phyloP scores from a whole-genome alignment of 2,113 vertebrate genomes.

The Porphyrio hochstetteri region DNA sequence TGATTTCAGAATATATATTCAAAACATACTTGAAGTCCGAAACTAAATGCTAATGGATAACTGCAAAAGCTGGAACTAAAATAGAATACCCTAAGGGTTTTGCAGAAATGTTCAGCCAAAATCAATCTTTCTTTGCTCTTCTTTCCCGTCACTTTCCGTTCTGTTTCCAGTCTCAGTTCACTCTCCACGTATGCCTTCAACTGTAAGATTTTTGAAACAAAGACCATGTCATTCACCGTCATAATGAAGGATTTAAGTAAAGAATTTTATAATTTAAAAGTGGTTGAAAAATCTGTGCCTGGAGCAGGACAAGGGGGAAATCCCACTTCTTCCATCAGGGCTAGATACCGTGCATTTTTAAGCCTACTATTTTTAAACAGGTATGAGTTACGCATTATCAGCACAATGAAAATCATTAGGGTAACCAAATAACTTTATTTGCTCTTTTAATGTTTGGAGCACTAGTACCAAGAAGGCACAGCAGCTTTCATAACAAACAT shows the following conservation, averaged over 20 bases:
- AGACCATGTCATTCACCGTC: not conserved
- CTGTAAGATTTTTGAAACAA: not conserved
- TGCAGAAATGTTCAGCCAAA: not conserved
- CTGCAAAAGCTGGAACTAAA: not conserved
- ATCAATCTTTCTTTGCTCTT: not conserved
- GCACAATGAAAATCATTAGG: not conserved
- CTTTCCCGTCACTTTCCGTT: not conserved
- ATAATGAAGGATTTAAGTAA: not conserved
- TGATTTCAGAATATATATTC: not conserved
- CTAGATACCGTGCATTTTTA: not conserved
- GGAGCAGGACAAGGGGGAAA: not conserved
- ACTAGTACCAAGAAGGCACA: conserved; percentile 10
- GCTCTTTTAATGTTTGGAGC: not conserved
- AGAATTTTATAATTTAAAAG: not conserved
- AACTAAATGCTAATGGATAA: not conserved
- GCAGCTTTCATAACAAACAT: conserved; percentile 46
- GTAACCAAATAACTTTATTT: conserved; percentile 15
- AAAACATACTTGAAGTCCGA: not conserved
- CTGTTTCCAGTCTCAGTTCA: not conserved
- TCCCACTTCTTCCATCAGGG: not conserved
- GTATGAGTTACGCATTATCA: rapidly evolving
- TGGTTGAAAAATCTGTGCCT: not conserved
- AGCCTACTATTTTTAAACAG: not conserved
- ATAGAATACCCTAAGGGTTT: not conserved
- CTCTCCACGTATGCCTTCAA: not conserved